phyloP scores from a whole-genome alignment of 2,888 invertebrate species.

The Smittia aterrima region DNA sequence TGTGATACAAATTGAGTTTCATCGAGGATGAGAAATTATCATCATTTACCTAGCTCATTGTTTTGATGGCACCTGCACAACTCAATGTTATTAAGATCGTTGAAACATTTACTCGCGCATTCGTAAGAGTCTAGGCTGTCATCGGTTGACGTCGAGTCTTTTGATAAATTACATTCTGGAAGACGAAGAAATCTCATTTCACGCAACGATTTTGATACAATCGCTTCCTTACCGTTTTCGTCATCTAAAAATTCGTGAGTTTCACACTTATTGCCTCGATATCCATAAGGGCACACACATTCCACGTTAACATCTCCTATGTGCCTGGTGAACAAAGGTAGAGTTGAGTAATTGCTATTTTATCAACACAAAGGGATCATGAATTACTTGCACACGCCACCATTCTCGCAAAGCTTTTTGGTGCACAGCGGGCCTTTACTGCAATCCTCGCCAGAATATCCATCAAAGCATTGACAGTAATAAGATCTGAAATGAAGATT shows the following conservation, averaged over 20 bases:
- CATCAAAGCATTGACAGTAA: conserved; percentile 76
- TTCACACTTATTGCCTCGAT: conserved; percentile 38
- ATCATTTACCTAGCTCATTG: conserved; percentile 29
- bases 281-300: conserved; percentile 36
- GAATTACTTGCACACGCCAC: conserved; percentile 79
- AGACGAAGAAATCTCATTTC: too few species aligned
- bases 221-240: conserved; percentile 6
- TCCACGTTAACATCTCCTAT: conserved; percentile 23
- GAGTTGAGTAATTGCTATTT: not conserved
- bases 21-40: not conserved
- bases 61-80: conserved; percentile 37
- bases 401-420: conserved; percentile 70
- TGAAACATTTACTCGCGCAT: conserved; percentile 29
- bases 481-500: conserved; percentile 63
- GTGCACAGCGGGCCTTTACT: conserved; percentile 75
- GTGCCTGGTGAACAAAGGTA: conserved; percentile 22
- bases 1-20: too few species aligned
- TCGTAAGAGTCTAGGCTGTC: conserved; percentile 14
- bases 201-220: too few species aligned
- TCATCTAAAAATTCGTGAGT: conserved; percentile 35
- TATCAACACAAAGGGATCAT: not conserved
- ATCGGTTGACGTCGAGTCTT: conserved; percentile 26
- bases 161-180: conserved; percentile 39
- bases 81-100: conserved; percentile 28
- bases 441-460: conserved; percentile 75